A percentile compares a stretch with the other conserved stretches of the same genome.
Conservation (phyloP, 2,113 vertebrate species). For the Rhizomys pruinosus region DNA sequence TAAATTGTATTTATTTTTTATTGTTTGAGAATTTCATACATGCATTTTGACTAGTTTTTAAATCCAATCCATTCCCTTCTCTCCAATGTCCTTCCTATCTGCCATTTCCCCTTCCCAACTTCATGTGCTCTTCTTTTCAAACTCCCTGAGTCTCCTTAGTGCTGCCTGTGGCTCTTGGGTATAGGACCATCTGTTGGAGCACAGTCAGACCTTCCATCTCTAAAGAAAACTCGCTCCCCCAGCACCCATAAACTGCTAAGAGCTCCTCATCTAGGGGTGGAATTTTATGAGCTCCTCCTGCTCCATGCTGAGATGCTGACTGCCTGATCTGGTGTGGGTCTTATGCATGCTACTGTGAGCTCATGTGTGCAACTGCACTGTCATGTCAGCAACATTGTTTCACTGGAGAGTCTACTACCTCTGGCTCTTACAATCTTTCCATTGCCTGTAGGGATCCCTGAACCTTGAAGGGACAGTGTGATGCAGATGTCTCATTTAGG, state of each 20-base stretch:
- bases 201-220: neutral
- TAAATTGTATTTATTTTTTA: neutral
- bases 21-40: neutral
- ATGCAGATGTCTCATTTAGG: neutral
- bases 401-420: neutral
- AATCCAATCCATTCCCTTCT: too few relatives aligned
- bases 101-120: neutral
- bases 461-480: too few relatives aligned
- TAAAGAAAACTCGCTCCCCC: neutral
- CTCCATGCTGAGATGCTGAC: neutral
- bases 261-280: neutral
- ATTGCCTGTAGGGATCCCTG: neutral
- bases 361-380: neutral
- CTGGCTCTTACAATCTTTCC: neutral
- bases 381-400: neutral
- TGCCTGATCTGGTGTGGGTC: neutral
- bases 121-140: neutral
- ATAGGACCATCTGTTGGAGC: neutral
- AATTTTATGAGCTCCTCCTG: neutral
- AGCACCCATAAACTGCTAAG: neutral
- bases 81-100: neutral
- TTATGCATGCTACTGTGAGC: neutral
- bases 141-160: neutral
- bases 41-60: neutral
- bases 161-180: too few relatives aligned